phyloP scores from a whole-genome alignment of 1,140 invertebrate genomes.

The Harlomillsia oculata region DNA sequence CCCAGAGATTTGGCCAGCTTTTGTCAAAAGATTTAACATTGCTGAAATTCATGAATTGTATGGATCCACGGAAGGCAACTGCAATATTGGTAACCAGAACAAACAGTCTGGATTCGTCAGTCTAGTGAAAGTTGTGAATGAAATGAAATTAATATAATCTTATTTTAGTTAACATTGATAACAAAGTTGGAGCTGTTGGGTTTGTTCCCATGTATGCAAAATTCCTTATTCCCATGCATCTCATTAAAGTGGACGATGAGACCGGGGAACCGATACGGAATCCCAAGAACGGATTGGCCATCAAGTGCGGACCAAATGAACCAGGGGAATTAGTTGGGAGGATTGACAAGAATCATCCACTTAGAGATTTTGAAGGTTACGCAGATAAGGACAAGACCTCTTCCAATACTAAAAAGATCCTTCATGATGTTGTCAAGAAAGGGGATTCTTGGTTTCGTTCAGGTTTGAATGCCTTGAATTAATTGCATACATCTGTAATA shows the following conservation, averaged over 20 bases:
- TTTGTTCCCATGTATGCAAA: conserved; percentile 81
- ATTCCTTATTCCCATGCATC: conserved; percentile 69
- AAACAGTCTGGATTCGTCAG: conserved; percentile 69
- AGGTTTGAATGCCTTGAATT: too few species aligned
- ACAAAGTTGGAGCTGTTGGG: conserved; percentile 84
- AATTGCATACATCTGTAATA: conserved; percentile 78
- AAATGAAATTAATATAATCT: conserved; percentile 54
- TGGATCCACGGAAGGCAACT: conserved; percentile 92
- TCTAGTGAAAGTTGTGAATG: conserved; percentile 59
- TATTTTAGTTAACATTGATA: conserved; percentile 75
- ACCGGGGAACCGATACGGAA: conserved; percentile 72
- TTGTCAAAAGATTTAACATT: conserved; percentile 49
- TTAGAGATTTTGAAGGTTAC: conserved; percentile 70
- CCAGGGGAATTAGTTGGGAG: conserved; percentile 89
- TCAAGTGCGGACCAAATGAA: conserved; percentile 60
- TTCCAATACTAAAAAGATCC: conserved; percentile 76
- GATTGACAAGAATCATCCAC: conserved; percentile 71
- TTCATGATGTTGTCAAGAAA: conserved; percentile 73
- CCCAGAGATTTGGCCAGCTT: conserved; percentile 53
- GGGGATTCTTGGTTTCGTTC: conserved; percentile 88
- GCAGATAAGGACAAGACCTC: conserved; percentile 59
- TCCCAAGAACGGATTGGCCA: conserved; percentile 59
- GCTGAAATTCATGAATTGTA: conserved; percentile 73
- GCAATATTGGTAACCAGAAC: conserved; percentile 73
- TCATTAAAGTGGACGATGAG: conserved; percentile 75